A percentile compares a stretch with the other conserved stretches of the same genome.
phyloP scores from a whole-genome alignment of 1,140 invertebrate genomes.

The Pteromalus puparum region DNA sequence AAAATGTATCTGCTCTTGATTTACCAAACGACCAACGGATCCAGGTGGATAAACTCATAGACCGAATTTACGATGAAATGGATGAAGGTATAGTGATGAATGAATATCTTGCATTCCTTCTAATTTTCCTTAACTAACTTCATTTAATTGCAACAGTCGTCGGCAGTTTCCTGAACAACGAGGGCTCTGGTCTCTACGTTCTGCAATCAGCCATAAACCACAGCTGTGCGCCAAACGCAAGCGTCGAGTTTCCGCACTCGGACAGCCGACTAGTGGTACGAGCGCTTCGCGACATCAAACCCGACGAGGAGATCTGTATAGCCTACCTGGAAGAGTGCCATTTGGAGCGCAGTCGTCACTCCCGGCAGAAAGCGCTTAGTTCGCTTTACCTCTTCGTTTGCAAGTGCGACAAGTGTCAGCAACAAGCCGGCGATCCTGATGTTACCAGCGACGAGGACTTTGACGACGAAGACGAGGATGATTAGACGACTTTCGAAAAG shows the following conservation, averaged over 20 bases:
- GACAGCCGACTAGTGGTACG: constrained; percentile 87
- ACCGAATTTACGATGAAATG: constrained; percentile 88
- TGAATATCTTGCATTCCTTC: neutral
- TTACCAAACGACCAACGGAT: constrained; percentile 81
- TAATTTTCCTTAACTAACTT: neutral
- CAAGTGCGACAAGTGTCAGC: constrained; percentile 86
- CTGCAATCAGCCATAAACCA: constrained; percentile 94
- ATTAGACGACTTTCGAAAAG: neutral
- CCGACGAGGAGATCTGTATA: constrained; percentile 93
- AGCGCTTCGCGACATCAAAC: constrained; percentile 84
- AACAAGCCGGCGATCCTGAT: constrained; percentile 85
- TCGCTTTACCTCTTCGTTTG: constrained; percentile 93
- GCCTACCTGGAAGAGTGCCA: constrained; percentile 93
- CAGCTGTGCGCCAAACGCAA: constrained; percentile 93
- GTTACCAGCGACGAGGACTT: constrained; percentile 81
- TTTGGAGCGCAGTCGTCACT: constrained; percentile 87
- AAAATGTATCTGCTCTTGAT: constrained; percentile 82
- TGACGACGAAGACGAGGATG: constrained; percentile 59
- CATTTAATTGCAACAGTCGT: constrained; percentile 79
- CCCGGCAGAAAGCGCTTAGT: constrained; percentile 86
- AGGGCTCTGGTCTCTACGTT: constrained; percentile 92
- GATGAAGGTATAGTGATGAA: constrained; percentile 80
- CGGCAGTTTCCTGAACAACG: constrained; percentile 93
- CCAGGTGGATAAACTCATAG: constrained; percentile 85
- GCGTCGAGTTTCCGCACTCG: constrained; percentile 89